Conservation (phyloP, 2,113 vertebrate species). For the Aythya baeri region DNA sequence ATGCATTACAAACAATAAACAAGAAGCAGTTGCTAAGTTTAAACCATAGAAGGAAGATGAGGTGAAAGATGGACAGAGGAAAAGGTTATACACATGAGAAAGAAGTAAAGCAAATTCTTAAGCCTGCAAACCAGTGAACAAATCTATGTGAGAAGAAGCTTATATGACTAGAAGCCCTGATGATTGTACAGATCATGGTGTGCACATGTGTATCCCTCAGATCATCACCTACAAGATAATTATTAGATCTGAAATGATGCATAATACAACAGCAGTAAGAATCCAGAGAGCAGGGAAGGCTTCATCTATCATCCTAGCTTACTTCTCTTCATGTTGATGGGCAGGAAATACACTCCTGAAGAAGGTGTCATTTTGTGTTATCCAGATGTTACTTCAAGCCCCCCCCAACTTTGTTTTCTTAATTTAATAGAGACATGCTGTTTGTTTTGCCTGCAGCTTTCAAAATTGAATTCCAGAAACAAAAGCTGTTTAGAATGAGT, state of each 20-base stretch:
- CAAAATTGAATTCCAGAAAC: not conserved
- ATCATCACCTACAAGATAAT: not conserved
- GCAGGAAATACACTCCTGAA: not conserved
- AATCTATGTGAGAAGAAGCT: not conserved
- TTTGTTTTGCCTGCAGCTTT: not conserved
- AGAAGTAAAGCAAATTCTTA: not conserved
- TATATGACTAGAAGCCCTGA: not conserved
- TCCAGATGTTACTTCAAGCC: not conserved
- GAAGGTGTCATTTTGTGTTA: not conserved
- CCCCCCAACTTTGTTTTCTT: too few relatives aligned
- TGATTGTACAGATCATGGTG: not conserved
- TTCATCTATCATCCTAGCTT: not conserved
- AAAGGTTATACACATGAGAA: not conserved
- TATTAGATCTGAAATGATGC: not conserved
- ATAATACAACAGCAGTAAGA: not conserved
- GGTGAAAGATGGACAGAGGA: not conserved
- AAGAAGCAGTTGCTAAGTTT: not conserved
- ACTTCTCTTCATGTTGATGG: not conserved
- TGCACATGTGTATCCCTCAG: not conserved
- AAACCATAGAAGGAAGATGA: not conserved
- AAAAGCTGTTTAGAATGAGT: not conserved
- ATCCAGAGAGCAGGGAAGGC: not conserved
- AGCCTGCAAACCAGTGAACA: not conserved
- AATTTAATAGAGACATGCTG: not conserved
- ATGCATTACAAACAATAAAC: not conserved